phyloP scores from a whole-genome alignment of 2,888 invertebrate species.

The Trichogramma dendrolimi region DNA sequence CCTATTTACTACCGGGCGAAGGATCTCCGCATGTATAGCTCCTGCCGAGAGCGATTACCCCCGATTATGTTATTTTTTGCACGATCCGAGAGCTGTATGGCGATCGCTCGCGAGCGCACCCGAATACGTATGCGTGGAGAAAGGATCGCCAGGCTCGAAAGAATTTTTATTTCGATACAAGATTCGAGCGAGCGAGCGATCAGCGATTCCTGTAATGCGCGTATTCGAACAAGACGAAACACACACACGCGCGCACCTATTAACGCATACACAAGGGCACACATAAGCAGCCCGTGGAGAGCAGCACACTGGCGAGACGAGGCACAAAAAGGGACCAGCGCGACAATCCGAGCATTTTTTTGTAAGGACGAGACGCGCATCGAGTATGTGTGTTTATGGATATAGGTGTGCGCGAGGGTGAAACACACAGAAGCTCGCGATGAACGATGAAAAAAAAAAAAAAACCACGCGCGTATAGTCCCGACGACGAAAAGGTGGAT shows the following conservation, averaged over 20 bases:
- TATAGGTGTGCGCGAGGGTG: neutral
- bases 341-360: constrained; percentile 22
- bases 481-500: too few relatives aligned
- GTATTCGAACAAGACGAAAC: constrained; percentile 1
- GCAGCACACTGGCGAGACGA: too few relatives aligned
- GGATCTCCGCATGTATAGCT: too few relatives aligned
- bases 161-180: constrained; percentile 23
- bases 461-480: constrained; percentile 1
- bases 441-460: constrained; percentile 20
- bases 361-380: constrained; percentile 9
- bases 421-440: neutral
- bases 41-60: neutral
- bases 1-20: too few relatives aligned
- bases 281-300: too few relatives aligned
- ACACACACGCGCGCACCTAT: too few relatives aligned
- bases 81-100: too few relatives aligned
- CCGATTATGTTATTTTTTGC: constrained; percentile 16
- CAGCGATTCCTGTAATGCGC: constrained; percentile 27
- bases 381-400: constrained; percentile 16
- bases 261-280: too few relatives aligned
- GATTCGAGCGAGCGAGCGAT: constrained; percentile 1
- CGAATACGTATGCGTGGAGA: too few relatives aligned
- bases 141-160: neutral
- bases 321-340: constrained; percentile 15
- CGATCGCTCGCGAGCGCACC: too few relatives aligned